A percentile compares a stretch with the other conserved stretches of the same genome.
Conservation (phyloP, 1,140 invertebrate species). For the Plodia interpunctella region DNA sequence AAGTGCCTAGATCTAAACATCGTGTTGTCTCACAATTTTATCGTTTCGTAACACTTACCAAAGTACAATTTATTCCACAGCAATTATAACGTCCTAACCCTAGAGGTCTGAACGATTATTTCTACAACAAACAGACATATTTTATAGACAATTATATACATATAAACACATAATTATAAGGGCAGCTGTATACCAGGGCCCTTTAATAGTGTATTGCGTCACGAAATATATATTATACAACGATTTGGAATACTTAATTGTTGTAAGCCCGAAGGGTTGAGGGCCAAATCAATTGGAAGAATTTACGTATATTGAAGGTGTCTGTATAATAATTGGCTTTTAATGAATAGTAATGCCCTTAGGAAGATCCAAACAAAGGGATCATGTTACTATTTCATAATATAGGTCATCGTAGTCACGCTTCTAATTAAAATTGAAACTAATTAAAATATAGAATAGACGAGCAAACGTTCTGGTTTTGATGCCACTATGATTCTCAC, state of each 20-base stretch:
- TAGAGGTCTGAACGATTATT: not conserved
- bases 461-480: no score
- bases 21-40: no score
- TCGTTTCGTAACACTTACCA: no score
- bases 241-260: not conserved
- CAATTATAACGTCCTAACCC: conserved; percentile 4
- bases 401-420: not conserved
- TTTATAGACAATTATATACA: not conserved
- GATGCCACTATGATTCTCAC: no score
- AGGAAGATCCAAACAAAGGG: not conserved
- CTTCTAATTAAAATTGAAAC: not conserved
- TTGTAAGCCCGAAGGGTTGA: not conserved
- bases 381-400: not conserved
- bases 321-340: not conserved
- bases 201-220: not conserved
- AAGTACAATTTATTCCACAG: not conserved
- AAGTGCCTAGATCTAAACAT: no score
- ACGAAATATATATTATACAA: not conserved
- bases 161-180: conserved; percentile 3
- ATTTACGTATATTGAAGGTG: not conserved
- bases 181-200: not conserved
- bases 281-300: no score
- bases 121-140: not conserved
- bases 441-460: not conserved
- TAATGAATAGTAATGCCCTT: not conserved